Base-by-base conservation (phyloP, 37 sponge, comb jelly and placozoan genomes). In the Cladorhizidae sp. region DNA sequence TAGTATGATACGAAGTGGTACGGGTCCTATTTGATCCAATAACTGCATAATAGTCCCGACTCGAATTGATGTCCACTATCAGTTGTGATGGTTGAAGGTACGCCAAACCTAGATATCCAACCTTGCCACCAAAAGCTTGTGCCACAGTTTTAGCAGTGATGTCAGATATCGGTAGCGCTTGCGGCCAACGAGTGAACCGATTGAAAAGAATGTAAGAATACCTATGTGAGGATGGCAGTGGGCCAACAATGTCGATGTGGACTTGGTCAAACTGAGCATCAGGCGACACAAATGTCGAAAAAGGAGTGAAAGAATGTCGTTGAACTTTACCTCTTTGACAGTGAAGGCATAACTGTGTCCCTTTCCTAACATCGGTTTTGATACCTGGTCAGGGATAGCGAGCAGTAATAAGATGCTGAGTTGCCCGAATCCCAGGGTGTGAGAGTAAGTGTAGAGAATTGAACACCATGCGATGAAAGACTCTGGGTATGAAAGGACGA, bases 181-280 rank as follows among this genome's bases (percentile, higher is more conserved):
- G 82, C 42, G 88, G 82, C 82, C 88, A 81, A 5, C 77, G 21
- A 7, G 88, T 81, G 54, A 70, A 87, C 1, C 82, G 82, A 41
- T 87, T 77, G 51, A 87, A 58, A 43, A 43, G 67, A 57, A 76
- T 88, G 43, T 77, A 58, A 28, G 82, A 79, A 42, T 88, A 82
- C 29, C 89, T 84, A 28, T 64, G 50, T 21, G 89, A 88, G 31
- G 79, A 65, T 50, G 89, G 89, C 0, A 88, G 84, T 49, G 89
- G 89, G 39, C 89, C 89, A 58, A 88, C 84, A 1, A 88, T 38
- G 59, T 88, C 79, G 32, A 88, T 78, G 80, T 88, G 89, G 79
- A 88, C 49, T 55, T 51, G 38, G 28, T 82, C 73, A 42, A 88
- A 87, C 23, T 75, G 79, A 72, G 64, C 67, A 38, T 83, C 74